These are phyloP conservation scores for Drosophila parthenogenetica DNA, from an alignment of 2,888 invertebrate genomes.

Conservation along the genomic window DNA sequence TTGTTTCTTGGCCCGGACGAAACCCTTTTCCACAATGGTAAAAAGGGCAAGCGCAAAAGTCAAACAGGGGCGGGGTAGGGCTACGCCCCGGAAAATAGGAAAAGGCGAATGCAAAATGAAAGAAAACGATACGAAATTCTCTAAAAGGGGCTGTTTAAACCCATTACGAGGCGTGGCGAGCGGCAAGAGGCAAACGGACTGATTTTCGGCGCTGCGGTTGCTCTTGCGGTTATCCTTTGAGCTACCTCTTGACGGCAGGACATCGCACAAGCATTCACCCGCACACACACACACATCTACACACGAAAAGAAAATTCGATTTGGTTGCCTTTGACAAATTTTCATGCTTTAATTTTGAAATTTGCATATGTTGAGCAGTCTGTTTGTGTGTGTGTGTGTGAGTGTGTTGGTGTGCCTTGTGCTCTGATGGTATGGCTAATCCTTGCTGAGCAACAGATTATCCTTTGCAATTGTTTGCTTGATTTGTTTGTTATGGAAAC, in stretches of 20 bases:
- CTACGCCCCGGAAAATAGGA: constrained; percentile 52
- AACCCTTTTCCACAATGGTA: constrained; percentile 60
- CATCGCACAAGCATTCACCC: constrained; percentile 36
- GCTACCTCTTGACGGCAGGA: constrained; percentile 44
- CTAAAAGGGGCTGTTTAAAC: constrained; percentile 76
- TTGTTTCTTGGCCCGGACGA: constrained; percentile 34
- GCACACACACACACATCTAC: constrained; percentile 5
- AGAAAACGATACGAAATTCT: constrained; percentile 8
- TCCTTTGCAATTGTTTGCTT: constrained; percentile 80
- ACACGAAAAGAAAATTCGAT: constrained; percentile 33
- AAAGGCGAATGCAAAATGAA: neutral
- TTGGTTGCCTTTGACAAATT: constrained; percentile 60
- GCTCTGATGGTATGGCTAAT: constrained; percentile 67
- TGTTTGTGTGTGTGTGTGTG: constrained; percentile 2
- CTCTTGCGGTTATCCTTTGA: constrained; percentile 60
- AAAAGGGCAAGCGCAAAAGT: constrained; percentile 38
- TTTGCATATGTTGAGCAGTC: constrained; percentile 53
- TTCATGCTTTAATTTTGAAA: constrained; percentile 75
- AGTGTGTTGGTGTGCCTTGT: constrained; percentile 15
- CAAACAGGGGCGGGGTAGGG: constrained; percentile 40
- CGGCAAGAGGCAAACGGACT: constrained; percentile 45
- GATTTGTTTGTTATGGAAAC: constrained; percentile 77
- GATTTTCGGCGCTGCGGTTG: constrained; percentile 67
- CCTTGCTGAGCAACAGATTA: constrained; percentile 79
- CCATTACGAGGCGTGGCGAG: constrained; percentile 72